A percentile compares a stretch with the other conserved stretches of the same genome.
Evolutionary conservation across 2,888 invertebrate genomes (phyloP).

Genomic region (Sympetrum striolatum): DNA sequence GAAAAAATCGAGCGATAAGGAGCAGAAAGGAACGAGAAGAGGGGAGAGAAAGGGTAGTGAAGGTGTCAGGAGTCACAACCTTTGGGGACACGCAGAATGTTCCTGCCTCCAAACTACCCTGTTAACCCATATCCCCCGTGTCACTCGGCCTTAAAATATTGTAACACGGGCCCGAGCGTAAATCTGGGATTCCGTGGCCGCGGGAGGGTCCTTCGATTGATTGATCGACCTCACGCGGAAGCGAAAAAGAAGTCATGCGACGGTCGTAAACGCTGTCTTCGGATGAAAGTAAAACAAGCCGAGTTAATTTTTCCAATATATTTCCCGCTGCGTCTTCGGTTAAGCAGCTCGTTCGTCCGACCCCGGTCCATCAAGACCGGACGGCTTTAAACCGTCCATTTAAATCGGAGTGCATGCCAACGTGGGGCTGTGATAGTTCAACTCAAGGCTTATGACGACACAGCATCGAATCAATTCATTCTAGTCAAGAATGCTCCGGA

Average conservation of each 20-base stretch:
- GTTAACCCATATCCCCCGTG: background rate
- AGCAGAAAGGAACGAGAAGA: background rate
- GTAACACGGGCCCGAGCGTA: background rate
- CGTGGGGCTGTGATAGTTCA: no score
- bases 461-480: no score
- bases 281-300: no score
- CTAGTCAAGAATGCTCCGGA: no score
- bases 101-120: background rate
- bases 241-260: background rate
- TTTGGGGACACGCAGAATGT: background rate
- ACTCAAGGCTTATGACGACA: no score
- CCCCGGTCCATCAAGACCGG: no score
- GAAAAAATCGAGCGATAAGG: background rate
- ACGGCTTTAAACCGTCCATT: no score
- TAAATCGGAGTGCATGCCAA: no score
- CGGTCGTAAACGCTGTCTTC: no score
- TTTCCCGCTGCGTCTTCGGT: no score
- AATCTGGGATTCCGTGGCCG: background rate
- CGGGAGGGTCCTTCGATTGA: background rate
- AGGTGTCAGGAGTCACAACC: background rate
- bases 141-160: background rate
- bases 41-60: background rate
- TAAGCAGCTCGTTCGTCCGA: no score
- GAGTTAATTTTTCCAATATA: no score
- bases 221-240: background rate